Evolutionary conservation across 1,140 invertebrate species (phyloP).

Genomic region (Chlorops oryzae): DNA sequence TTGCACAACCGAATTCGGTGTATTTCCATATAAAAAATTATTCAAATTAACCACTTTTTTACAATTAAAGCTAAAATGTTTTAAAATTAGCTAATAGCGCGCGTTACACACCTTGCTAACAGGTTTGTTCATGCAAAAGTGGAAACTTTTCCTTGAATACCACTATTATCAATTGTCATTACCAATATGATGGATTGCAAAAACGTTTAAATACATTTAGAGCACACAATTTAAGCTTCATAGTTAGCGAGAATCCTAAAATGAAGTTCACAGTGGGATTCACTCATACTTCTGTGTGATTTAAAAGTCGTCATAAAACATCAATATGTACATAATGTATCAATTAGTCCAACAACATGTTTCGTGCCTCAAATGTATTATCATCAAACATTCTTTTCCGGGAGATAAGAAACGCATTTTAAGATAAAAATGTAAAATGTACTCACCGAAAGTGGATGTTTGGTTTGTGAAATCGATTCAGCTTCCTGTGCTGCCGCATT

Average conservation of each 20-base stretch:
- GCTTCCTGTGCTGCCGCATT: not conserved
- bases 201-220: too few relatives aligned
- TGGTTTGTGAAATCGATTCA: slow-evolving; percentile 18
- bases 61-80: slow-evolving; percentile 2
- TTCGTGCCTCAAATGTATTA: not conserved
- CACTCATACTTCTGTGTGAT: too few relatives aligned
- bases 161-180: too few relatives aligned
- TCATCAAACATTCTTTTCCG: not conserved
- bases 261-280: too few relatives aligned
- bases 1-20: not conserved
- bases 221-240: too few relatives aligned
- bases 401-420: not conserved
- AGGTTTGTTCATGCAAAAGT: not conserved
- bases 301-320: not conserved
- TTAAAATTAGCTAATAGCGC: not conserved
- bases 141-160: not conserved
- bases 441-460: slow-evolving; percentile 34
- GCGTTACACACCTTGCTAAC: not conserved
- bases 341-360: not conserved
- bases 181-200: too few relatives aligned
- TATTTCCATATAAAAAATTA: not conserved
- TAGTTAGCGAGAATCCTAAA: too few relatives aligned
- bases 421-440: slow-evolving; percentile 8
- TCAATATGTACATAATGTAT: not conserved
- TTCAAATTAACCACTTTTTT: slow-evolving; percentile 4